phyloP scores from a whole-genome alignment of 2,888 invertebrate genomes.

The Podotricha telesiphe region DNA sequence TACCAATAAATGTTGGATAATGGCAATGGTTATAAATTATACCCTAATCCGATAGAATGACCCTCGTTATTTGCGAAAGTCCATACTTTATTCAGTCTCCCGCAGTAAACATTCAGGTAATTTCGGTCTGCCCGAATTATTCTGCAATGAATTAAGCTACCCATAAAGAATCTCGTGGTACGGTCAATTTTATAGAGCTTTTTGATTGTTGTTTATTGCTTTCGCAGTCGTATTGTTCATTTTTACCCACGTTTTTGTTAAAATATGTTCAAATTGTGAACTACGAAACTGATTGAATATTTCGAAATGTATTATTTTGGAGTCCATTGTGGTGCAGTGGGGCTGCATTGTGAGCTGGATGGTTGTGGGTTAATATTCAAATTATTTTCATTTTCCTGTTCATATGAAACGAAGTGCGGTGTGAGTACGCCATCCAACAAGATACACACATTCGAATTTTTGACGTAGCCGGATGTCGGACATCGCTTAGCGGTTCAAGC shows the following conservation, averaged over 20 bases:
- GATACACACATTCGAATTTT: no score
- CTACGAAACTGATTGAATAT: not conserved
- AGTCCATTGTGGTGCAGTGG: no score
- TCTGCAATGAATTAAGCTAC: constrained; percentile 26
- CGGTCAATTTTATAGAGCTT: constrained; percentile 5
- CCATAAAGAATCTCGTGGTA: constrained; percentile 14
- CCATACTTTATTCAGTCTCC: constrained; percentile 21
- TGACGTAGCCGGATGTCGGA: no score
- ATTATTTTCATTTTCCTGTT: no score
- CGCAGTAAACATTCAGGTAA: constrained; percentile 23
- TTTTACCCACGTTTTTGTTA: not conserved
- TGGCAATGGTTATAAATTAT: constrained; percentile 13
- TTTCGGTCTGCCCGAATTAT: constrained; percentile 26
- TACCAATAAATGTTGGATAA: constrained; percentile 5
- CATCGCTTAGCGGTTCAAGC: no score
- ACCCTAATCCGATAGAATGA: constrained; percentile 22
- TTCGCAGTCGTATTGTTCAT: not conserved
- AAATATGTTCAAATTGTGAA: not conserved
- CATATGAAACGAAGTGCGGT: no score
- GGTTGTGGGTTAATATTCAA: no score
- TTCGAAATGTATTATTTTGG: no score
- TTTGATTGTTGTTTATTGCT: constrained; percentile 13
- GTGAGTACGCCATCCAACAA: no score
- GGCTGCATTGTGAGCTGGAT: no score
- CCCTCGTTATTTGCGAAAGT: constrained; percentile 25